A percentile compares a stretch with the other conserved stretches of the same genome.
phyloP scores from a whole-genome alignment of 2,113 vertebrate genomes.

The Salvelinus sp. region DNA sequence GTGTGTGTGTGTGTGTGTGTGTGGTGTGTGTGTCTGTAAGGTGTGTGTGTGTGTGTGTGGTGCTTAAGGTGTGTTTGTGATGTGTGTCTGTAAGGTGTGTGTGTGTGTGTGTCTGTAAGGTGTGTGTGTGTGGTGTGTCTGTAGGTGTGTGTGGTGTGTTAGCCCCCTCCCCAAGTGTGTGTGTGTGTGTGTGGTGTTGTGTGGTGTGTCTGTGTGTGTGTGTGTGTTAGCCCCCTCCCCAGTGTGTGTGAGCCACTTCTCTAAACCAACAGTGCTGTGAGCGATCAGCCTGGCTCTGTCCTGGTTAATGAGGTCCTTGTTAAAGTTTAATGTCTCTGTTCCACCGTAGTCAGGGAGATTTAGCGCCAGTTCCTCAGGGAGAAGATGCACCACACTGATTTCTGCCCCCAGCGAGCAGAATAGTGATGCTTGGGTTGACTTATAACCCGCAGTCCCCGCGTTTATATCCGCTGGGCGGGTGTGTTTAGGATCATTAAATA shows the following conservation, averaged over 20 bases:
- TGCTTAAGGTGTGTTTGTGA: background rate
- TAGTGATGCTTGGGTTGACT: background rate
- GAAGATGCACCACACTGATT: constrained; percentile 17
- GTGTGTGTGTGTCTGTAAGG: constrained; percentile 13
- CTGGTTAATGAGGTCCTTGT: constrained; percentile 63
- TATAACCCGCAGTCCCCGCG: too few relatives aligned
- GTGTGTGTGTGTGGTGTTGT: constrained; percentile 8
- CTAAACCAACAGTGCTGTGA: constrained; percentile 55
- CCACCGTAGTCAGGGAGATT: constrained; percentile 66
- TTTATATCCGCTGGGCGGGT: too few relatives aligned
- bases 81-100: constrained; percentile 15
- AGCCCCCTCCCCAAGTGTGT: constrained; percentile 13
- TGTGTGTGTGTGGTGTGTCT: constrained; percentile 10
- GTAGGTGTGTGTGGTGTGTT: constrained; percentile 5
- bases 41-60: background rate
- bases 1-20: too few relatives aligned
- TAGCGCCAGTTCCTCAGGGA: constrained; percentile 43
- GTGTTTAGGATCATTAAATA: too few relatives aligned
- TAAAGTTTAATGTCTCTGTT: constrained; percentile 70
- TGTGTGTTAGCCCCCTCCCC: constrained; percentile 17
- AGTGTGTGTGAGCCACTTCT: constrained; percentile 40
- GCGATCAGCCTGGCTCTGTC: constrained; percentile 46
- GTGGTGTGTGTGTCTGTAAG: too few relatives aligned
- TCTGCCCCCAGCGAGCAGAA: constrained; percentile 23
- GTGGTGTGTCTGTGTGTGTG: constrained; percentile 6